Conservation (phyloP, 2,888 invertebrate genomes). For the Chydorus sphaericus region DNA sequence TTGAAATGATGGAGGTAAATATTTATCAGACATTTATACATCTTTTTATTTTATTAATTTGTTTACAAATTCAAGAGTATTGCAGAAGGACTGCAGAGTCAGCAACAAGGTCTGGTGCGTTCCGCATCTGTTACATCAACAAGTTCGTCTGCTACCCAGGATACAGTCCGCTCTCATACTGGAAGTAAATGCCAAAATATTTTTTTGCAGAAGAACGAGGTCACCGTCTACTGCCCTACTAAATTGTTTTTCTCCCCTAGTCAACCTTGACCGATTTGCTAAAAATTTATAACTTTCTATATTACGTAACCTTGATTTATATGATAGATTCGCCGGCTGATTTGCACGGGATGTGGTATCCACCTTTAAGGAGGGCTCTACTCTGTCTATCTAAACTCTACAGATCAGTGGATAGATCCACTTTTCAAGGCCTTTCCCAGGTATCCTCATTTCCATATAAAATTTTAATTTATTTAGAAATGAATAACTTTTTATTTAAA, state of each 20-base stretch:
- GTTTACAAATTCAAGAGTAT: conserved; percentile 38
- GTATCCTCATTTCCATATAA: too few species aligned
- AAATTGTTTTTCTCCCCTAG: background rate
- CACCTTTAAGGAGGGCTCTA: conserved; percentile 83
- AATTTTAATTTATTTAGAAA: too few species aligned
- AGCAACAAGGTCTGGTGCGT: conserved; percentile 19
- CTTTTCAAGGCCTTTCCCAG: conserved; percentile 92
- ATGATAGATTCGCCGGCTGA: conserved; percentile 69
- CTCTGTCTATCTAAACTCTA: conserved; percentile 85
- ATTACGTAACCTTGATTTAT: conserved; percentile 7
- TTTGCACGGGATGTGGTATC: conserved; percentile 99
- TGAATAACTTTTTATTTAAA: too few species aligned
- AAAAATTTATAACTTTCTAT: conserved; percentile 15
- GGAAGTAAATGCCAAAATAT: conserved; percentile 27
- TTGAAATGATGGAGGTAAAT: conserved; percentile 86
- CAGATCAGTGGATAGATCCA: conserved; percentile 82
- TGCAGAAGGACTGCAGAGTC: conserved; percentile 23
- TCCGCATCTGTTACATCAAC: conserved; percentile 53
- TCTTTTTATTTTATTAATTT: conserved; percentile 15
- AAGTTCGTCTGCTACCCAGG: conserved; percentile 50
- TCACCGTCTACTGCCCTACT: conserved; percentile 1
- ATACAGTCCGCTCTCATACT: conserved; percentile 35
- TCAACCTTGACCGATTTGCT: conserved; percentile 9
- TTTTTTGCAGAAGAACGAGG: background rate
- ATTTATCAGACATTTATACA: background rate